Evolutionary conservation across 1,140 invertebrate genomes (phyloP), one percentile per base, ranked within the genome.

Genomic region (Drosophila athabasca): DNA sequence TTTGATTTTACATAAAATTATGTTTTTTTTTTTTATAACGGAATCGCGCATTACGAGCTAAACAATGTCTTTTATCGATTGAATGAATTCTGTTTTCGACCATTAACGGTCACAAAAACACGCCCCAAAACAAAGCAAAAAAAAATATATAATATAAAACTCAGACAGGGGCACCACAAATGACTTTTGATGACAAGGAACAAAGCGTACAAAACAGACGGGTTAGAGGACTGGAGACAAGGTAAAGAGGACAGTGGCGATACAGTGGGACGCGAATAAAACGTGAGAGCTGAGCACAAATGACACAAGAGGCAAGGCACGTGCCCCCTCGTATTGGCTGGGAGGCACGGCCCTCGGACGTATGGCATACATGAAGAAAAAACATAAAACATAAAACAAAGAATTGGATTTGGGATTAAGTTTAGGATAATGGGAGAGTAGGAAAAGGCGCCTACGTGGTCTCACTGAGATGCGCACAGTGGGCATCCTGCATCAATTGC

Each of bases 401-500:
- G 17, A 19, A 19, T 39, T 13, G 11, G 35, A 11, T 5, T 39
- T 13, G 11, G 35, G 35, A 39, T 13, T 35, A 29, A 46, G 9
- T 35, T 26, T 29, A 0, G 50, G 17, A 35, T 19, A 19, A 43
- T 39, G 57, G 43, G 53, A 9, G 15, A 22, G 39, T 15, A 3
- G 24, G 17, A 9, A 3, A 51, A 31, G n/a, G 8, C 43, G 61
- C 58, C 62, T 81, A 90, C 62, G 83, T 79, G 41, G 83, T 83
- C 76, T 91, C 89, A 73, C 85, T 88, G 29, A 90, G 74, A 73
- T 90, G 89, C 77, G 76, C 77, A 73, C 90, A 91, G 48, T 90
- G 88, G 19, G 85, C 81, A 78, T 92, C 91, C 65, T 92, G 91
- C 67, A 91, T 87, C 26, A 92, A 70, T 75, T 91, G 91, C 54